phyloP scores from a whole-genome alignment of 2,797 vertebrate species.

The Anabacerthia variegaticeps region DNA sequence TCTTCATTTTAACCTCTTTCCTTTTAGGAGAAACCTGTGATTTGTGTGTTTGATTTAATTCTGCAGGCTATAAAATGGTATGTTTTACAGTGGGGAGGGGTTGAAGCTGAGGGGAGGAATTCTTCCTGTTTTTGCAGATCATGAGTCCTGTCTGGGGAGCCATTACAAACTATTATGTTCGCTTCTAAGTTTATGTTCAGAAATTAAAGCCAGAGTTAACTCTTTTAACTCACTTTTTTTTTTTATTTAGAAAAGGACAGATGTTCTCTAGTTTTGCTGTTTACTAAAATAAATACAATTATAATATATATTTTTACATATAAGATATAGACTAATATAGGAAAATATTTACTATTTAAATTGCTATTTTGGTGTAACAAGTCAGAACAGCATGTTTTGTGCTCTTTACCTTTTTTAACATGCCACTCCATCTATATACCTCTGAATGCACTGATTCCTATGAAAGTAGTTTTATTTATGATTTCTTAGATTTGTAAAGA shows the following conservation, averaged over 20 bases:
- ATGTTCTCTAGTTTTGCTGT: background rate
- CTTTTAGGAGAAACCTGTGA: background rate
- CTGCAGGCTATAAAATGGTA: conserved; percentile 33
- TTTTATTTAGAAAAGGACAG: background rate
- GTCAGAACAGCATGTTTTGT: background rate
- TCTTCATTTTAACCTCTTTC: conserved; percentile 20
- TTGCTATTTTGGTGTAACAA: background rate
- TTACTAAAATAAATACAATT: background rate
- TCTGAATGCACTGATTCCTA: background rate
- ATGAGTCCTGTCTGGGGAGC: conserved; percentile 36
- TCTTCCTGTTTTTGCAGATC: conserved; percentile 65
- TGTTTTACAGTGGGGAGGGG: background rate
- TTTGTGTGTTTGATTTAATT: conserved; percentile 58
- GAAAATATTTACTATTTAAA: background rate
- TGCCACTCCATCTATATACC: background rate
- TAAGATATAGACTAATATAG: background rate
- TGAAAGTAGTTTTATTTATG: background rate
- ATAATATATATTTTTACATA: background rate
- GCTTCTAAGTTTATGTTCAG: conserved; percentile 33
- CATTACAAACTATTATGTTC: conserved; percentile 37
- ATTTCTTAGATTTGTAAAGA: background rate
- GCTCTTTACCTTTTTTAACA: background rate
- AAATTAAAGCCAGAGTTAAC: conserved; percentile 3
- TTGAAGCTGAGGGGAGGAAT: background rate
- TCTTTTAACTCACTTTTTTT: background rate